These are phyloP conservation scores for Acromyrmex heyeri DNA, from an alignment of 1,140 invertebrate genomes.

Conservation along the genomic window DNA sequence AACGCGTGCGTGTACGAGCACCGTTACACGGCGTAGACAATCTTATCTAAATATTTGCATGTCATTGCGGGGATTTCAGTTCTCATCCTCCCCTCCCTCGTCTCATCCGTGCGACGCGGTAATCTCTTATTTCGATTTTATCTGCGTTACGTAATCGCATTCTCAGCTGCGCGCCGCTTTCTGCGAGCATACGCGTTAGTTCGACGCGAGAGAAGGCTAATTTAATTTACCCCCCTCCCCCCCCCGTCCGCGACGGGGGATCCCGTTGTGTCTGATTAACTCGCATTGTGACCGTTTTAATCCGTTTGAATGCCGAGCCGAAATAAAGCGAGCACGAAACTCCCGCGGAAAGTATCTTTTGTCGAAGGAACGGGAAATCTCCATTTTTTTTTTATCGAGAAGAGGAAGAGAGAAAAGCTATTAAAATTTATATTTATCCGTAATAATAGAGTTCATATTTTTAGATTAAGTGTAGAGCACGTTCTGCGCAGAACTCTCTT, in stretches of 20 bases:
- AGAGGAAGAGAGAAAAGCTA: not conserved
- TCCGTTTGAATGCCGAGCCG: too few species aligned
- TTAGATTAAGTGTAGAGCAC: not conserved
- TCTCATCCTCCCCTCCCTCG: not conserved
- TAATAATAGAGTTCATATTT: not conserved
- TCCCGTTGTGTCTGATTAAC: not conserved
- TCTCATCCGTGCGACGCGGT: not conserved
- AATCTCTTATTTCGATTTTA: slow-evolving; percentile 44
- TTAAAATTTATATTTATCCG: not conserved
- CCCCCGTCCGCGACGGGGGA: not conserved
- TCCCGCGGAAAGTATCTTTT: not conserved
- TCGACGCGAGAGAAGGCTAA: not conserved
- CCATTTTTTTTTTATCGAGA: not conserved
- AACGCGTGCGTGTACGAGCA: not conserved
- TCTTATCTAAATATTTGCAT: slow-evolving; percentile 65
- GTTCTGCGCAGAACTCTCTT: not conserved
- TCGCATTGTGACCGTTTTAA: not conserved
- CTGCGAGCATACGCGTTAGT: not conserved
- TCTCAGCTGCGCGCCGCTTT: slow-evolving; percentile 20
- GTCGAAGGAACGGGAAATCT: not conserved
- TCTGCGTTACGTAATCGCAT: slow-evolving; percentile 57
- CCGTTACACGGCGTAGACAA: slow-evolving; percentile 42
- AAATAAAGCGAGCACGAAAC: not conserved
- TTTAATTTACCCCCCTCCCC: not conserved
- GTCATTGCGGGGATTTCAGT: slow-evolving; percentile 56